Evolutionary conservation across 2,113 vertebrate genomes (phyloP), one percentile per base, ranked within the genome.

Genomic region (Notarius lentiginosus): DNA sequence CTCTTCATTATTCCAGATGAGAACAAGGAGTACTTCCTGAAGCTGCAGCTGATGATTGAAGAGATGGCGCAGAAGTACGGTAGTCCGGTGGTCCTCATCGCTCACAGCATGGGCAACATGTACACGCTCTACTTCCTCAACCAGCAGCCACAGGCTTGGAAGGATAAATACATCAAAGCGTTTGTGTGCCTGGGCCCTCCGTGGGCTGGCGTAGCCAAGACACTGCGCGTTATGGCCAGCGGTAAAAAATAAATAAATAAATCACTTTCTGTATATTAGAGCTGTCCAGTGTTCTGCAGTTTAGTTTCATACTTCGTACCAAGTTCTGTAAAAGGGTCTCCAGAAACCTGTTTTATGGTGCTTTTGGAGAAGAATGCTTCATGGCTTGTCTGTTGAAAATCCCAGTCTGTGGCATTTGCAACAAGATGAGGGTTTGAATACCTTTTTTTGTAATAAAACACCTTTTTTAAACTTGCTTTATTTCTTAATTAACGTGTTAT

Each of bases 51-150:
- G 93, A 98, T 99, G 97, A 97, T 99, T 18, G 98, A 99, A 92
- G 91, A 94, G 3, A 97, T 99, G 97, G 94, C 96, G 2, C 92
- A 96, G 87, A 94, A 96, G 49, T 96, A 97, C 0, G 95, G 96
- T 0, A 92, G 96, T 76, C 97, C 97, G 0, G 97, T 99, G 88
- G 97, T 98, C 58, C 94, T 99, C 66, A 95, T 99, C 6, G 98
- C 98, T 80, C 98, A 99, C 94, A 99, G 98, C 53, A 99, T 99
- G 98, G 98, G 98, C 22, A 99, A 99, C 89, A 95, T 99, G 96
- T 99, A 99, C 93, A 96, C 95, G 0, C 94, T 99, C 63, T 99
- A 98, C 93, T 99, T 99, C 94, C 97, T 99, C 86, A 98, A 97
- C 92, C 96, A 91, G 49, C 98, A 98, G 92, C 92, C 96, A 0